Percentiles rank a stretch among this genome's conserved stretches.
Evolutionary conservation across 2,113 vertebrate genomes (phyloP).

Genomic region (Vombatus ursinus): DNA sequence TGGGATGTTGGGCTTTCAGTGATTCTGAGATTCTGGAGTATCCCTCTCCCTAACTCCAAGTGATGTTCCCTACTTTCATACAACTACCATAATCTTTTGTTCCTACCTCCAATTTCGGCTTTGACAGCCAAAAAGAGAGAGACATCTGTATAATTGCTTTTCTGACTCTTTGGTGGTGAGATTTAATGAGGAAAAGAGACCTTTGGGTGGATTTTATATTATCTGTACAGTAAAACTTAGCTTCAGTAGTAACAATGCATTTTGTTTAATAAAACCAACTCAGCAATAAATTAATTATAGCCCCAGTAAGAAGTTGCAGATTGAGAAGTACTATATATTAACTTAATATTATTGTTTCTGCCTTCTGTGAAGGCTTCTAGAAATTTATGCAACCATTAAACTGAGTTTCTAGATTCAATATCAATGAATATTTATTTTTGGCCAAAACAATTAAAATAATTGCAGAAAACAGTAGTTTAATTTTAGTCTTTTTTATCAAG

Average conservation of each 20-base stretch:
- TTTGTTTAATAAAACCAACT: constrained; percentile 30
- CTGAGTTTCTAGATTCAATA: constrained; percentile 23
- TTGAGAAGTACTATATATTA: constrained; percentile 24
- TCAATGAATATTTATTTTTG: not conserved
- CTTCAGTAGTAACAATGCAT: constrained; percentile 14
- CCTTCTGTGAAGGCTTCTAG: not conserved
- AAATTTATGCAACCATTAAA: constrained; percentile 30
- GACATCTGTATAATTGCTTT: not conserved
- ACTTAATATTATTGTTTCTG: constrained; percentile 3
- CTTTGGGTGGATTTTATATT: constrained; percentile 32
- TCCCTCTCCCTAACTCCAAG: not conserved
- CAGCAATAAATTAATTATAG: constrained; percentile 9
- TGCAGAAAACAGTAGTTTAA: constrained; percentile 11
- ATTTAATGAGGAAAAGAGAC: not conserved
- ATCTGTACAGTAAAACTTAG: not conserved
- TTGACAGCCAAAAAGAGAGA: not conserved
- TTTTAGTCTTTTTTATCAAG: constrained; percentile 36
- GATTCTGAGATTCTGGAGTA: not conserved
- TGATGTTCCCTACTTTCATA: not conserved
- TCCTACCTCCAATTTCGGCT: not conserved
- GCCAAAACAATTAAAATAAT: constrained; percentile 42
- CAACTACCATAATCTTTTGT: not conserved
- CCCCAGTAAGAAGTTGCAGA: not conserved
- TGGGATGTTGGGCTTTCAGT: not conserved
- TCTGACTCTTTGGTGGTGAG: not conserved